phyloP scores from a whole-genome alignment of 1,140 invertebrate genomes.

The Pteromalus puparum region DNA sequence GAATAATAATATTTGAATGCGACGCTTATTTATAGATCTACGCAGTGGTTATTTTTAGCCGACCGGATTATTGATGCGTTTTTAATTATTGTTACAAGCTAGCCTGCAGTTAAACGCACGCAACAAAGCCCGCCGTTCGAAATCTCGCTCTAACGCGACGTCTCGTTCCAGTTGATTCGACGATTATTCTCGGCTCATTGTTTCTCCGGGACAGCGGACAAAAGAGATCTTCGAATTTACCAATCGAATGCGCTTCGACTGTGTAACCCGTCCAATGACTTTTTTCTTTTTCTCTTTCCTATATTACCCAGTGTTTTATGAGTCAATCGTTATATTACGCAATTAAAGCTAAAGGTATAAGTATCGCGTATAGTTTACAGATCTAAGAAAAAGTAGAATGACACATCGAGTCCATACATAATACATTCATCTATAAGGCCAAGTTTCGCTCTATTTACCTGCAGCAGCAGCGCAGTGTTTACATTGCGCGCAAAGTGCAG shows the following conservation, averaged over 20 bases:
- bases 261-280: too few species aligned
- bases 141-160: not conserved
- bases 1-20: too few species aligned
- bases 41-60: too few species aligned
- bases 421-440: slow-evolving; percentile 3
- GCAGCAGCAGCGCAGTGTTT: slow-evolving; percentile 13
- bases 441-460: slow-evolving; percentile 20
- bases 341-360: not conserved
- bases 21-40: too few species aligned
- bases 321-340: not conserved
- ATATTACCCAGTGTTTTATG: not conserved
- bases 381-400: not conserved
- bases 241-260: too few species aligned
- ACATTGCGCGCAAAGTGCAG: slow-evolving; percentile 23
- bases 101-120: too few species aligned
- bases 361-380: too few species aligned
- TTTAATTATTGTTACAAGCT: too few species aligned
- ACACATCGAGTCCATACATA: not conserved
- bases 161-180: not conserved
- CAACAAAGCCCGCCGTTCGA: not conserved
- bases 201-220: not conserved
- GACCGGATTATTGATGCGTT: too few species aligned
- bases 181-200: not conserved
- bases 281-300: too few species aligned
- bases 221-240: not conserved